Conservation (phyloP, 2,113 vertebrate species). For the Centrocercus urophasianus region DNA sequence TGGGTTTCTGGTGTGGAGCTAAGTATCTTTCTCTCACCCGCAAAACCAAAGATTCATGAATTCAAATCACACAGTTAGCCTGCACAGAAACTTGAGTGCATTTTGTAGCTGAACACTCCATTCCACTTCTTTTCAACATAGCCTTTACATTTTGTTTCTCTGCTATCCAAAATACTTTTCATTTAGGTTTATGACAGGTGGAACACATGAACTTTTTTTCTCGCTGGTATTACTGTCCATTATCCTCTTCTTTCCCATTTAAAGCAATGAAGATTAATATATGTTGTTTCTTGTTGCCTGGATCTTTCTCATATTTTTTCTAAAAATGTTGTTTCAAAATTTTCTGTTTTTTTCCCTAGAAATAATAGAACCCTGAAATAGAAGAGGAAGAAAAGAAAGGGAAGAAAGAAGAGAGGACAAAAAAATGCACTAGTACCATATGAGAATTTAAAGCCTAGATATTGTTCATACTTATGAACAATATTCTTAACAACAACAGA, state of each 20-base stretch:
- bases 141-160: neutral
- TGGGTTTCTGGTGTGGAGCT: neutral
- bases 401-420: neutral
- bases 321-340: neutral
- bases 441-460: neutral
- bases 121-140: neutral
- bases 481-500: neutral
- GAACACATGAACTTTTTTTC: neutral
- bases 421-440: neutral
- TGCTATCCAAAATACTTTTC: neutral
- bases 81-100: neutral
- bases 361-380: neutral
- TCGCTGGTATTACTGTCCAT: neutral
- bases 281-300: neutral
- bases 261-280: neutral
- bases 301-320: neutral
- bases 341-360: neutral
- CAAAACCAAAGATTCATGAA: neutral
- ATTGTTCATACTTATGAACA: neutral
- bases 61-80: neutral
- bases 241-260: neutral
- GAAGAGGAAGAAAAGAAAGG: neutral
- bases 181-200: accelerated
- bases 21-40: neutral
- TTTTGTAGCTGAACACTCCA: neutral